Conservation (phyloP, 2,797 vertebrate species). For the Cetoscarus ocellatus region DNA sequence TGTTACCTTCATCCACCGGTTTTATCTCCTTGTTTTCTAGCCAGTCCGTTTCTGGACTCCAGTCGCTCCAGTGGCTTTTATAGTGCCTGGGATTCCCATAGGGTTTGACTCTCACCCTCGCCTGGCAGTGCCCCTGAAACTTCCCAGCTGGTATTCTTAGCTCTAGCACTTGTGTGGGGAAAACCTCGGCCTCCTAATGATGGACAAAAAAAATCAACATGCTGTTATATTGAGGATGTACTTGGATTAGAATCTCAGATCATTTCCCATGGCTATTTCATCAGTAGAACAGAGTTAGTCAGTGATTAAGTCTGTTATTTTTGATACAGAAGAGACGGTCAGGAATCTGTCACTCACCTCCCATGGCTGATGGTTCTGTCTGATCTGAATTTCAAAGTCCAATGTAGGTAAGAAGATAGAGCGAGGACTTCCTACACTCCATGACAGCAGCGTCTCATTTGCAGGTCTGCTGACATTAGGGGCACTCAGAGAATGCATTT, state of each 20-base stretch:
- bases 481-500: slow-evolving; percentile 69
- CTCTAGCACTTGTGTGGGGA: accelerated
- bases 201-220: neutral
- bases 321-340: no score
- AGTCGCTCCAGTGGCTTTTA: slow-evolving; percentile 74
- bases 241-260: neutral
- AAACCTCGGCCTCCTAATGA: slow-evolving; percentile 26
- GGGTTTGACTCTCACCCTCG: slow-evolving; percentile 71
- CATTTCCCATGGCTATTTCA: no score
- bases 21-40: neutral
- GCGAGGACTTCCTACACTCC: slow-evolving; percentile 47
- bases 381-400: slow-evolving; percentile 69
- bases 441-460: slow-evolving; percentile 54
- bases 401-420: accelerated
- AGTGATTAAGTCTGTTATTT: no score
- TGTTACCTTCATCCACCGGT: slow-evolving; percentile 30
- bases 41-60: slow-evolving; percentile 75
- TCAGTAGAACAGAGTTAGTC: no score
- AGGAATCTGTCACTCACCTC: slow-evolving; percentile 49
- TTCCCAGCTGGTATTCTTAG: neutral
- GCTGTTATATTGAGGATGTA: neutral
- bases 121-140: slow-evolving; percentile 20
- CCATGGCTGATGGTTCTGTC: slow-evolving; percentile 48
- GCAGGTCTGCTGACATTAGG: slow-evolving; percentile 48
- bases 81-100: accelerated